Conservation (phyloP, 2,888 invertebrate species). For the Drosophila seclusa region DNA sequence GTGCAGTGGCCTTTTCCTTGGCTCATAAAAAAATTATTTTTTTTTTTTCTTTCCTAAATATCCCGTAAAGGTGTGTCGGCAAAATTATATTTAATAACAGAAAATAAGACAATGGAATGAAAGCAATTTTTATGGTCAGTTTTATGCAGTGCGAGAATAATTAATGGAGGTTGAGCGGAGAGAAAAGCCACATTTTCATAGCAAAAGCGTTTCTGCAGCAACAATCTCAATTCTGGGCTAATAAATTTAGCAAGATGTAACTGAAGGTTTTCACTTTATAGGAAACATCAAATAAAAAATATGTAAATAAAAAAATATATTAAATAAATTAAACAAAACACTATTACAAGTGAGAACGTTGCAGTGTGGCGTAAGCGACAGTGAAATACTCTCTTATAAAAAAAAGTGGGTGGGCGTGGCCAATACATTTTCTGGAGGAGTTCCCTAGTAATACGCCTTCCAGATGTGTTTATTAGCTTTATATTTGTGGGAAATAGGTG, state of each 20-base stretch:
- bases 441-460: background rate
- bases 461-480: background rate
- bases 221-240: background rate
- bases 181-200: background rate
- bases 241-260: background rate
- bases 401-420: background rate
- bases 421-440: background rate
- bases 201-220: background rate
- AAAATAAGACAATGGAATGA: conserved; percentile 72
- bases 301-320: background rate
- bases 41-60: conserved; percentile 25
- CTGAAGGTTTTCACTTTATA: background rate
- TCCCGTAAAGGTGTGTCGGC: conserved; percentile 60
- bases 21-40: conserved; percentile 64
- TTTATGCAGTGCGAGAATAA: background rate
- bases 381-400: background rate
- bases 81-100: conserved; percentile 74
- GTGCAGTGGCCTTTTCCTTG: conserved; percentile 46
- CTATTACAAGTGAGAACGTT: background rate
- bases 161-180: background rate
- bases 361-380: background rate
- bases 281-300: background rate
- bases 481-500: background rate
- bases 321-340: background rate
- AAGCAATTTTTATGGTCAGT: conserved; percentile 30